phyloP scores from a whole-genome alignment of 2,113 vertebrate species.

The Hiodon tergisus region DNA sequence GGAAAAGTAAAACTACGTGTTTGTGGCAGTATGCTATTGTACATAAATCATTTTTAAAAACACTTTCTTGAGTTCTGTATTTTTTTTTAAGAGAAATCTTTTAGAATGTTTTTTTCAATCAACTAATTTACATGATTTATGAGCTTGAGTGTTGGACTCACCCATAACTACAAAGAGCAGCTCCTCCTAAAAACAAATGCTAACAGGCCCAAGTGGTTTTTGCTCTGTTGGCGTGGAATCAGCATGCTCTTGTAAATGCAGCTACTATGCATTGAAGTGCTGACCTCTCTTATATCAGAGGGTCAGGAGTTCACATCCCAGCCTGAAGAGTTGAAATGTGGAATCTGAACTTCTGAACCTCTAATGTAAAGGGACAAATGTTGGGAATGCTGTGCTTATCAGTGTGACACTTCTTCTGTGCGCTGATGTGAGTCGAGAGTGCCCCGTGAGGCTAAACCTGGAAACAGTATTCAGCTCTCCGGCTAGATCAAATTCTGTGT shows the following conservation, averaged over 20 bases:
- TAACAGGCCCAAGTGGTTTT: conserved; percentile 50
- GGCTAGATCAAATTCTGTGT: not conserved
- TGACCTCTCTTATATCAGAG: conserved; percentile 26
- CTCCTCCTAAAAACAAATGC: conserved; percentile 55
- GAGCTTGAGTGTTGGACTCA: conserved; percentile 46
- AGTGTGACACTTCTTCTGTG: not conserved
- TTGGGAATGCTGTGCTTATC: conserved; percentile 39
- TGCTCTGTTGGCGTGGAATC: conserved; percentile 55
- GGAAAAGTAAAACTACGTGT: no score
- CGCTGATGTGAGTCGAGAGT: conserved; percentile 1
- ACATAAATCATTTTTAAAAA: not conserved
- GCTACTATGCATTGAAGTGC: conserved; percentile 53
- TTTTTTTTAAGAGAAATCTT: not conserved
- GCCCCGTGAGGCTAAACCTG: conserved; percentile 4
- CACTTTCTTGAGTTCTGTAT: not conserved
- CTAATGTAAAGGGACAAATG: conserved; percentile 46
- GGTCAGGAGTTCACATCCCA: conserved; percentile 62
- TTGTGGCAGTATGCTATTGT: no score
- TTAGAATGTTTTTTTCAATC: conserved; percentile 48
- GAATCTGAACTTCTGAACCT: conserved; percentile 55
- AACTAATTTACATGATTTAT: conserved; percentile 68
- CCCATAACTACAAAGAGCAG: conserved; percentile 57
- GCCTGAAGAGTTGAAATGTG: conserved; percentile 50
- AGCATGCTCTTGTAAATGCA: conserved; percentile 62
- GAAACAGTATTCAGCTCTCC: not conserved